Evolutionary conservation across 2,113 vertebrate species (phyloP), one percentile per base, ranked within the genome.

Genomic region (Erythrolamprus reginae): DNA sequence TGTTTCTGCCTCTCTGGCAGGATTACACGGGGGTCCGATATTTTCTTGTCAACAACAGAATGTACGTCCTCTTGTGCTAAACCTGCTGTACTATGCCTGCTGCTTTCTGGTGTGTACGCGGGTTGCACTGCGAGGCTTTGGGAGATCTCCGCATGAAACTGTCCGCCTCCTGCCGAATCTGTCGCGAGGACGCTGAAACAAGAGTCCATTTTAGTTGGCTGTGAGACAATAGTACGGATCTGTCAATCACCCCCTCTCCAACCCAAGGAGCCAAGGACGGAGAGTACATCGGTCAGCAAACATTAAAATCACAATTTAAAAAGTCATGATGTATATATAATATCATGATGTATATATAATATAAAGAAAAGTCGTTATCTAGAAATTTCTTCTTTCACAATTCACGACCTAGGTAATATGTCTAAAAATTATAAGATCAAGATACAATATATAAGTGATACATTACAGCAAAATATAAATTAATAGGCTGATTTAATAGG

Each of bases 31-130:
- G 88, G 82, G 42, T 12, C 88, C 26, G 19, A 52, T 70, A 94
- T 90, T 86, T 84, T 90, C 90, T 51, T 65, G 47, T 88, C 93
- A 61, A 86, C 58, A 92, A 24, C 56, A 83, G 82, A 96, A 5
- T 96, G 95, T 93, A 95, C 96, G 90, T 98, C 96, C 6, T 98
- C 97, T 96, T 97, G 97, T 95, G 92, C 94, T 89, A 58, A 5
- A 48, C 33, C 1, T 93, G 85, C 96, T 50, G 96, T 93, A 93
- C 28, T 94, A 70, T 56, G 70, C 86, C 89, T 91, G 61, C 93
- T 93, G 52, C 97, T 96, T 2, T 95, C 95, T 65, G 96, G 55
- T 26, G 92, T 91, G 86, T 88, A 65, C 0, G 0, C 17, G 0
- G 5, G 87, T n/a, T 91, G 87, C 53, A 0, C 24, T 82, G 56